Evolutionary conservation across 2,797 vertebrate genomes (phyloP).

Genomic region (Macropodus opercularis): DNA sequence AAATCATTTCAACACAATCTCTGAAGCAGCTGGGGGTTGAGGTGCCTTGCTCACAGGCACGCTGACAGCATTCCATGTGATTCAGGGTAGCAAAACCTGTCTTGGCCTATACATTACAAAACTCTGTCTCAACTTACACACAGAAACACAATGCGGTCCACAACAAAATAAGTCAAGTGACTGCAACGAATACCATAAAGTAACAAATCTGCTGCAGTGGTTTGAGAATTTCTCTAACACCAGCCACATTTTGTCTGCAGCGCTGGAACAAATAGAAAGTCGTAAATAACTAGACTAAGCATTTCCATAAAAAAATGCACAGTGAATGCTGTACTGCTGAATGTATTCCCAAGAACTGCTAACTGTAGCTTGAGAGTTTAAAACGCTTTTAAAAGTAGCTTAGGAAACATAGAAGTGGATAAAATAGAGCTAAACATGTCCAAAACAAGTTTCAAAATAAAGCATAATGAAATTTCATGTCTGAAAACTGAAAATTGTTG

Average conservation of each 20-base stretch:
- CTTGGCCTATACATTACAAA: background rate
- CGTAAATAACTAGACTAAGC: too few relatives aligned
- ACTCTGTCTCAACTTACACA: constrained; percentile 6
- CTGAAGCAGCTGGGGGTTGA: background rate
- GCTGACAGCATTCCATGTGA: background rate
- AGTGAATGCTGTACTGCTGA: too few relatives aligned
- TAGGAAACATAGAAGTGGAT: too few relatives aligned
- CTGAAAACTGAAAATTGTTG: too few relatives aligned
- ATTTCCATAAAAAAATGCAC: too few relatives aligned
- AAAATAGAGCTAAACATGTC: too few relatives aligned
- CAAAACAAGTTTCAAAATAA: too few relatives aligned
- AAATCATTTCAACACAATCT: background rate
- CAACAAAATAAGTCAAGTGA: background rate
- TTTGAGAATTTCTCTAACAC: too few relatives aligned
- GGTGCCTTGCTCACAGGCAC: background rate
- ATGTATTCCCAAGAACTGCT: too few relatives aligned
- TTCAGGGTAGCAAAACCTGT: background rate
- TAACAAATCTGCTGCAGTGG: background rate
- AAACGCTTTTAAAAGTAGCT: too few relatives aligned
- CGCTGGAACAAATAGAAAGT: background rate
- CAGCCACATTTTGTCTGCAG: background rate
- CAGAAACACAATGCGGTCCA: background rate
- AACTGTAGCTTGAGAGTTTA: too few relatives aligned
- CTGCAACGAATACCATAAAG: background rate
- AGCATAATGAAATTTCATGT: too few relatives aligned